These are phyloP conservation scores for Macaca fascicularis DNA, from an alignment of 2,113 vertebrate genomes.

Conservation along the genomic window DNA sequence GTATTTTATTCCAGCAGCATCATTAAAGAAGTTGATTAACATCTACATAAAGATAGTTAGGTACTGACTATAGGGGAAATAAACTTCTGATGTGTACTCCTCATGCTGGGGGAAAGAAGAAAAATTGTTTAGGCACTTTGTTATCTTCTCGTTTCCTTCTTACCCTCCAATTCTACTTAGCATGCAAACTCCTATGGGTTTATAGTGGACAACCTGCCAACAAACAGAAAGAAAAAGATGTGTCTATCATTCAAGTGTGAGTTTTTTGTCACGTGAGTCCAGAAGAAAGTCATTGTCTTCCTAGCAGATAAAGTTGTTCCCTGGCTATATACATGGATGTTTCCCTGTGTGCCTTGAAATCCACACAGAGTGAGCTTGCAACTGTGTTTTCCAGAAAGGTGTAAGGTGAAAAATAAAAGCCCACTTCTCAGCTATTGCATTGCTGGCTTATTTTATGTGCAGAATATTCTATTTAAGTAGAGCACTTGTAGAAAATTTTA, in stretches of 20 bases:
- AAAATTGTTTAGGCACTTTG: background rate
- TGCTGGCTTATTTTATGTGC: background rate
- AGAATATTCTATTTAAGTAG: constrained; percentile 35
- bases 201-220: background rate
- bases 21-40: background rate
- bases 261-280: background rate
- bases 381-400: background rate
- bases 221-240: background rate
- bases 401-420: background rate
- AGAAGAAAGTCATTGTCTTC: background rate
- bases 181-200: background rate
- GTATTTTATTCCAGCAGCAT: background rate
- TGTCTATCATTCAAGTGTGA: background rate
- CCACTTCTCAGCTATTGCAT: background rate
- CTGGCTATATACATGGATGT: rapidly evolving
- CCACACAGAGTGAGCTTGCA: background rate
- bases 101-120: background rate
- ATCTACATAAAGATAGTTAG: background rate
- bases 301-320: background rate
- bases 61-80: background rate
- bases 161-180: background rate
- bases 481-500: constrained; percentile 3
- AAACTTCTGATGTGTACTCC: background rate
- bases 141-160: background rate
- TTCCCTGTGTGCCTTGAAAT: background rate